These are phyloP conservation scores for Diachrysia chrysitis DNA, from an alignment of 2,888 invertebrate genomes.

Conservation along the genomic window DNA sequence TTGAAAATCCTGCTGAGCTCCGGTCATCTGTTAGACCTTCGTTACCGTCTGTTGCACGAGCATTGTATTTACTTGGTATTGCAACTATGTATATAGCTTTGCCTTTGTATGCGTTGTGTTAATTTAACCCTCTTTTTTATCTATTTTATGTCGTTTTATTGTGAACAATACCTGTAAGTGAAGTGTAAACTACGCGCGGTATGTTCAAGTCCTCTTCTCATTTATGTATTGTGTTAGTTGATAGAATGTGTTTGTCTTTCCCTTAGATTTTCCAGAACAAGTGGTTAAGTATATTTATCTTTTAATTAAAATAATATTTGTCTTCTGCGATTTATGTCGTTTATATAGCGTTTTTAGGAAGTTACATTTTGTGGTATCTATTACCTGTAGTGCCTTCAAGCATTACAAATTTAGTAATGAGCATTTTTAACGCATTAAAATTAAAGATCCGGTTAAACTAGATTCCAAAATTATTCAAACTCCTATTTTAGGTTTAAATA, in stretches of 20 bases:
- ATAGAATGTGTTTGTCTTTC: slow-evolving; percentile 17
- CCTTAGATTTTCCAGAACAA: slow-evolving; percentile 18
- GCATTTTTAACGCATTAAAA: too few species aligned
- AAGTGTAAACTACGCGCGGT: slow-evolving; percentile 41
- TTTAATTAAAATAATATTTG: background rate
- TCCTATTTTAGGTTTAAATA: too few species aligned
- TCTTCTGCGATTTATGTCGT: background rate
- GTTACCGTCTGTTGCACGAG: slow-evolving; percentile 22
- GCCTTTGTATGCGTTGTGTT: background rate
- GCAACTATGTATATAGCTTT: slow-evolving; percentile 7
- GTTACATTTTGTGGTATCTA: too few species aligned
- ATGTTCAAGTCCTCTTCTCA: slow-evolving; percentile 29
- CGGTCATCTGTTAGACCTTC: slow-evolving; percentile 30
- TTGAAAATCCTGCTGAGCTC: slow-evolving; percentile 16
- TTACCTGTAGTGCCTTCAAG: too few species aligned
- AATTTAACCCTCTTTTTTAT: slow-evolving; percentile 29
- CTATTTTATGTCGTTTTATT: slow-evolving; percentile 42
- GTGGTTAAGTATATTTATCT: background rate
- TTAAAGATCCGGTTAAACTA: too few species aligned
- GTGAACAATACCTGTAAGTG: slow-evolving; percentile 27
- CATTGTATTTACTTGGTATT: slow-evolving; percentile 23
- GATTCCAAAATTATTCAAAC: too few species aligned
- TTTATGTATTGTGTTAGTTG: slow-evolving; percentile 16
- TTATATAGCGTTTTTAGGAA: background rate
- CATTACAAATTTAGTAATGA: too few species aligned